Percentiles rank a stretch among this genome's conserved stretches.
These are phyloP conservation scores for Eugnorisma glareosa DNA, from an alignment of 2,888 invertebrate genomes.

Conservation along the genomic window DNA sequence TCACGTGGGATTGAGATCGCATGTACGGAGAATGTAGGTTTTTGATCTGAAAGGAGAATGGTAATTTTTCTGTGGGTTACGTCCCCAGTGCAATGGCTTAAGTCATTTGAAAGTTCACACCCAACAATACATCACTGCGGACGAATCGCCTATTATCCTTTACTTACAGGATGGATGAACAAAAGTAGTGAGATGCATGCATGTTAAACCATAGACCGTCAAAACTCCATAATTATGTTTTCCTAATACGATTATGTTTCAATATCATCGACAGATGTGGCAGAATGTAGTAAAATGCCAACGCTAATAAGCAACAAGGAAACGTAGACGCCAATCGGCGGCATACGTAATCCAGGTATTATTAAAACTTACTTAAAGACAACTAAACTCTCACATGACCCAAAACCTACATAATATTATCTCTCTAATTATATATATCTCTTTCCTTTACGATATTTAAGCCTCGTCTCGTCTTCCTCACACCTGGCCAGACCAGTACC, in stretches of 20 bases:
- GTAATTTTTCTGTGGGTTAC: neutral
- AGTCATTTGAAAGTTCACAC: neutral
- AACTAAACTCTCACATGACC: neutral
- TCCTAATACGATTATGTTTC: neutral
- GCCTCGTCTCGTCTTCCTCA: neutral
- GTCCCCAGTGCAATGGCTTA: neutral
- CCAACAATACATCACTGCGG: neutral
- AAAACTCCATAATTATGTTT: neutral
- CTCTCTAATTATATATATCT: neutral
- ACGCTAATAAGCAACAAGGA: neutral
- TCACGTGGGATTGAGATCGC: constrained; percentile 27
- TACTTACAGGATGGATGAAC: neutral
- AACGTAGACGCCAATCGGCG: neutral
- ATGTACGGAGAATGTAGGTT: neutral
- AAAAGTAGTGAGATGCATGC: neutral
- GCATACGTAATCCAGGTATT: neutral
- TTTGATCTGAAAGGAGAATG: neutral
- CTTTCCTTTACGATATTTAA: constrained; percentile 12
- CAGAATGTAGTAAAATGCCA: neutral
- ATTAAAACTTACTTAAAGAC: too few species aligned
- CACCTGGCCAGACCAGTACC: constrained; percentile 10
- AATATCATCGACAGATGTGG: neutral
- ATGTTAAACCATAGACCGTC: neutral
- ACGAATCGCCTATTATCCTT: neutral
- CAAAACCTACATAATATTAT: neutral